Evolutionary conservation across 92 coral and sea anemone species (phyloP), one percentile per base, ranked within the genome.

Genomic region (Palythoa heliodiscus): DNA sequence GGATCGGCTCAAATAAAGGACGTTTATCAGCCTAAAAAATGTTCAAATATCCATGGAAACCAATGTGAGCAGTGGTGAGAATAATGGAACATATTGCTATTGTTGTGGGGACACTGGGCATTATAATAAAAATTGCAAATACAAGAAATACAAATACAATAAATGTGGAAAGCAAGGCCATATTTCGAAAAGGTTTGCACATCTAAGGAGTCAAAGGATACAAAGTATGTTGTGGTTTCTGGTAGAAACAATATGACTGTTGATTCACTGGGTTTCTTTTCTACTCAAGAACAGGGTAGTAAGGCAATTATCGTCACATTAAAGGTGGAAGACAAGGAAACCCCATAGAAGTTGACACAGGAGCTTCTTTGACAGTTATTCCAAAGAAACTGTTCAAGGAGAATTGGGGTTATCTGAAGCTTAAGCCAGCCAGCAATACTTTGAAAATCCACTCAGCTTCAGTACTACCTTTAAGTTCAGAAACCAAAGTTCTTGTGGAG

Each of bases 361-460:
- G 1, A 53, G 58, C 58, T 53, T 53, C 58, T 53, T 53, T 53
- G 58, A 53, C 6, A 53, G 58, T 53, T 53, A 53, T 53, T 53
- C 58, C 58, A 2, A 53, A 53, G 58, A 53, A 53, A 53, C 10
- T 53, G 58, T 53, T 53, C 58, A 53, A 53, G 14, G 58, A 53
- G 58, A 53, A 53, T 53, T n/a, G n/a, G 16, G 64, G 64, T 57
- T 17, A 57, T 3, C 64, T 57, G 64, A 57, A 57, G 4, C 19
- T 57, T 57, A 66, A 70, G 71, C 71, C 38, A 66, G n/a, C 64
- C 64, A 57, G 48, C 75, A 70, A 23, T 39, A 48, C 16, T n/a
- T 48, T 73, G 2, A 73, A 29, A 73, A 22, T 16, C 58, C 35
- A 73, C 78, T 73, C 78, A 0, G 78, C 53, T 0, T 40, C 22